These are phyloP conservation scores for Pampusana beccarii DNA, from an alignment of 2,113 vertebrate species.

Conservation along the genomic window DNA sequence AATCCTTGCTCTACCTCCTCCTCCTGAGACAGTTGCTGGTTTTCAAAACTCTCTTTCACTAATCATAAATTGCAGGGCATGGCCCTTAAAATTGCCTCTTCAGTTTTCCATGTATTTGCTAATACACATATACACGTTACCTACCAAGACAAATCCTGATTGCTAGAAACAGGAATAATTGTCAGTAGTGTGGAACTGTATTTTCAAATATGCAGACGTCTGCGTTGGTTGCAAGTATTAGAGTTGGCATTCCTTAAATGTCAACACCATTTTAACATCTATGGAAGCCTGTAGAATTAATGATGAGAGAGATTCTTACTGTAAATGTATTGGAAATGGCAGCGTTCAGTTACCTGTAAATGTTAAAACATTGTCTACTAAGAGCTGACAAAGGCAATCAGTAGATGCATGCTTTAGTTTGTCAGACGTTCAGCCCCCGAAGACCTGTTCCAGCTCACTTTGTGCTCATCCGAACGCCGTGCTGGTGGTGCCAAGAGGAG, in stretches of 20 bases:
- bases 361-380: conserved; percentile 58
- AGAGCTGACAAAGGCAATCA: conserved; percentile 68
- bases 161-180: neutral
- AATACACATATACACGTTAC: neutral
- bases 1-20: neutral
- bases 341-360: conserved; percentile 62
- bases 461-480: neutral
- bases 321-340: conserved; percentile 62
- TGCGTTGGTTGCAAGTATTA: neutral
- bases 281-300: conserved; percentile 42
- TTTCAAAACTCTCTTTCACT: neutral
- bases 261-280: conserved; percentile 48
- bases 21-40: neutral
- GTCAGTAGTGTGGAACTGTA: neutral
- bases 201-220: conserved; percentile 13
- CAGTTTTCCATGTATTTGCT: neutral
- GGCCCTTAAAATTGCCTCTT: neutral
- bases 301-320: conserved; percentile 10
- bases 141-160: neutral
- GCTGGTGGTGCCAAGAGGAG: neutral
- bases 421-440: conserved; percentile 10
- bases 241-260: conserved; percentile 36
- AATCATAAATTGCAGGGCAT: neutral
- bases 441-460: conserved; percentile 26
- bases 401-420: conserved; percentile 45